Conservation (phyloP, 2,797 vertebrate species). For the Sebastes kiyomatsui region DNA sequence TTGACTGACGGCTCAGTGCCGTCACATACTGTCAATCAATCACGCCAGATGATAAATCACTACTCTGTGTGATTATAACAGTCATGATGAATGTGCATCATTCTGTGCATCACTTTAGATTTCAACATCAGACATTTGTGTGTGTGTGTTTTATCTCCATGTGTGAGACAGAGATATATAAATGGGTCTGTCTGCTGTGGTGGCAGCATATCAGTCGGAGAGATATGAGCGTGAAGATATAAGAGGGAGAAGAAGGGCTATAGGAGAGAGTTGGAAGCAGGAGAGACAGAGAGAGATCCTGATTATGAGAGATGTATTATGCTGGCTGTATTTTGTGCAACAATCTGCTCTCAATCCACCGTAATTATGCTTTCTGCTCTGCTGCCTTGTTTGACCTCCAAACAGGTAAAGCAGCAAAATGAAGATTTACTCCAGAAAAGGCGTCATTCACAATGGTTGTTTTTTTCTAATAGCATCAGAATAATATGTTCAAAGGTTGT, state of each 20-base stretch:
- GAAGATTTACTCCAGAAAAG: background rate
- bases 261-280: background rate
- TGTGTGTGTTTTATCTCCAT: background rate
- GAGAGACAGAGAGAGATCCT: background rate
- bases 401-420: background rate
- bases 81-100: background rate
- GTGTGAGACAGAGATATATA: conserved; percentile 6
- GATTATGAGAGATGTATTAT: background rate
- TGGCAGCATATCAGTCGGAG: background rate
- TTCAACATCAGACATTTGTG: background rate
- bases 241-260: background rate
- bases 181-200: conserved; percentile 13
- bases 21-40: background rate
- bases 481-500: background rate
- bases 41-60: background rate
- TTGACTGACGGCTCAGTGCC: background rate
- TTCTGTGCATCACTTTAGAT: background rate
- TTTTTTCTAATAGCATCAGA: background rate
- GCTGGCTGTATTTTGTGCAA: background rate
- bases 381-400: conserved; percentile 11
- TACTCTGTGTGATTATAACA: background rate
- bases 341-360: background rate
- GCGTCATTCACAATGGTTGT: background rate
- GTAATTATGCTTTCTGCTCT: conserved; percentile 17
- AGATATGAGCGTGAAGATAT: background rate